Percentiles rank a stretch among this genome's conserved stretches.
phyloP scores from a whole-genome alignment of 2,797 vertebrate genomes.

The Sorex maritimensis region DNA sequence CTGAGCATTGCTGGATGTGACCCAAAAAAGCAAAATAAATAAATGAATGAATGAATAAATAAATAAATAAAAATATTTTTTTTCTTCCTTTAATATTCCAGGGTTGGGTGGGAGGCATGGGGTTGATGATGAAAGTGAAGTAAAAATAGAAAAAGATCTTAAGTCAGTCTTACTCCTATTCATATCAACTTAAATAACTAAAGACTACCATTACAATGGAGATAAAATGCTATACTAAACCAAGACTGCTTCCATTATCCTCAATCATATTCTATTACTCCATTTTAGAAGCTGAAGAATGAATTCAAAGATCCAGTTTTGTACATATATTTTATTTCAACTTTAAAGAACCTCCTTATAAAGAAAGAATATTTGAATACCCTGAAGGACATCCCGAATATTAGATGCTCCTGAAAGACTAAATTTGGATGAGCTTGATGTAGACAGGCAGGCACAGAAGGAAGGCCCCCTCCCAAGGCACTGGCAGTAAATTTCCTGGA shows the following conservation, averaged over 20 bases:
- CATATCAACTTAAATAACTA: neutral
- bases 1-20: too few species aligned
- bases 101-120: too few species aligned
- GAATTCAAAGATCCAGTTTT: neutral
- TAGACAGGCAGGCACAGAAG: too few species aligned
- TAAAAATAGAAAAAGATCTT: neutral
- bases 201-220: neutral
- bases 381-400: neutral
- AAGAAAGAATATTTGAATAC: neutral
- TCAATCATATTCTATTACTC: neutral
- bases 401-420: conserved; percentile 18
- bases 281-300: neutral
- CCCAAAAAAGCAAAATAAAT: neutral
- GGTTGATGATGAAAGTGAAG: neutral
- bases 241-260: neutral
- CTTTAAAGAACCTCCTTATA: neutral
- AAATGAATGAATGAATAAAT: too few species aligned
- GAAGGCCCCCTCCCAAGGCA: too few species aligned
- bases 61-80: too few species aligned
- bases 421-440: conserved; percentile 13
- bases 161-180: conserved; percentile 13
- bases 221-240: neutral
- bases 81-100: neutral
- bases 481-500: too few species aligned
- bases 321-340: neutral